phyloP scores from a whole-genome alignment of 2,113 vertebrate genomes.

The Ibidorhyncha struthersii region DNA sequence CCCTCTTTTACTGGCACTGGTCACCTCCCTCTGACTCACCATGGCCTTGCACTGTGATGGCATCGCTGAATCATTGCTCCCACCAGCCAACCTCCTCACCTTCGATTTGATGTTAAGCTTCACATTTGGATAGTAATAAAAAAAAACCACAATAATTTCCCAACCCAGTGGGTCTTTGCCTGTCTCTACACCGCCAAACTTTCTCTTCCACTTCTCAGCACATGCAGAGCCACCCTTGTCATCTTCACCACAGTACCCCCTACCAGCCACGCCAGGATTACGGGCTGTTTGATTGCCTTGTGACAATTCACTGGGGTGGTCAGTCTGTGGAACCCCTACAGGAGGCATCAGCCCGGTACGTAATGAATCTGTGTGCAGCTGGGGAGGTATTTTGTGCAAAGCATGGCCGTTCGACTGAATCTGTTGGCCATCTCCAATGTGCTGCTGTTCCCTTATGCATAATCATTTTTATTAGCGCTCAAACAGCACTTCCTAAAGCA shows the following conservation, averaged over 20 bases:
- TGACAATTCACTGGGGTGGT: neutral
- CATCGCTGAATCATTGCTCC: neutral
- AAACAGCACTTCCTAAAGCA: neutral
- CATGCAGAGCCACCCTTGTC: neutral
- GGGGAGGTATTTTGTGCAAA: neutral
- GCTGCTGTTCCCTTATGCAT: neutral
- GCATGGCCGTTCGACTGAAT: fast-evolving
- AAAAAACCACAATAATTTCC: neutral
- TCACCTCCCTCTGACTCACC: neutral
- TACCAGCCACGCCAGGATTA: neutral
- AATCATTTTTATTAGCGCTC: neutral
- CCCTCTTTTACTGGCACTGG: neutral
- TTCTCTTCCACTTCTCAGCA: neutral
- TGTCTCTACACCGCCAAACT: neutral
- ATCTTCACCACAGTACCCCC: fast-evolving
- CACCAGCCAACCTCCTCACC: too few species aligned
- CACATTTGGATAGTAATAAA: neutral
- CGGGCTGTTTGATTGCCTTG: neutral
- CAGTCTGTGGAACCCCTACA: neutral
- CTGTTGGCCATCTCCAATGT: neutral
- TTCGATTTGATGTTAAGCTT: neutral
- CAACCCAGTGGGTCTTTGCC: neutral
- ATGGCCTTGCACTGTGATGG: fast-evolving
- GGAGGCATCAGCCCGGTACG: neutral
- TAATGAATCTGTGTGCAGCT: neutral